Conservation (phyloP, 2,888 invertebrate species). For the Cephus rjabovi region DNA sequence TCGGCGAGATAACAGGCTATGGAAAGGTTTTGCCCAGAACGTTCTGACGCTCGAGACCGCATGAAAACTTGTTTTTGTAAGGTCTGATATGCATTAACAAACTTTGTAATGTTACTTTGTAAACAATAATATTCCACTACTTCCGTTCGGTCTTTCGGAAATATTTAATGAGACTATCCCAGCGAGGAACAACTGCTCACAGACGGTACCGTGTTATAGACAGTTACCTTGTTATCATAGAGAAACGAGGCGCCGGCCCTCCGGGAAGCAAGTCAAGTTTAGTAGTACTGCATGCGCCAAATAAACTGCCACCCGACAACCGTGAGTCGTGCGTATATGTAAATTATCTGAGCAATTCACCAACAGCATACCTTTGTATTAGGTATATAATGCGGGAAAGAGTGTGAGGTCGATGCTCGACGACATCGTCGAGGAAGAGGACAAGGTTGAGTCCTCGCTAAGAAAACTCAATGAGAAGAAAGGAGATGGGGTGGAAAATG, state of each 20-base stretch:
- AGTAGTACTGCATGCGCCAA: neutral
- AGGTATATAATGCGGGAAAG: neutral
- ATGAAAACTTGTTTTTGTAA: neutral
- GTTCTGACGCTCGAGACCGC: neutral
- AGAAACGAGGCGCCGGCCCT: neutral
- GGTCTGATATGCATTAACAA: neutral
- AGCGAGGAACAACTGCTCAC: neutral
- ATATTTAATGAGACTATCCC: neutral
- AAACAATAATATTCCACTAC: neutral
- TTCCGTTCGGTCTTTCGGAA: neutral
- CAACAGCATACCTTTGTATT: neutral
- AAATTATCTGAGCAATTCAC: neutral
- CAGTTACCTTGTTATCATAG: neutral
- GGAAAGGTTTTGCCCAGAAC: neutral
- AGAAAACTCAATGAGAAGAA: neutral
- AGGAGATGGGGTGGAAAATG: neutral
- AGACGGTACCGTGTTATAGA: neutral
- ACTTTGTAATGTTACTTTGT: neutral
- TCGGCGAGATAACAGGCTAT: conserved; percentile 19
- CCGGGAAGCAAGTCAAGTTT: neutral
- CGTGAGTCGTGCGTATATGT: neutral
- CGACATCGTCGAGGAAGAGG: neutral
- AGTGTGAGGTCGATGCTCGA: neutral
- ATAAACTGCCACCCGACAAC: neutral
- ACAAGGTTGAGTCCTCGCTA: neutral